Conservation (phyloP, 2,888 invertebrate species). For the Linnaemya tessellans region DNA sequence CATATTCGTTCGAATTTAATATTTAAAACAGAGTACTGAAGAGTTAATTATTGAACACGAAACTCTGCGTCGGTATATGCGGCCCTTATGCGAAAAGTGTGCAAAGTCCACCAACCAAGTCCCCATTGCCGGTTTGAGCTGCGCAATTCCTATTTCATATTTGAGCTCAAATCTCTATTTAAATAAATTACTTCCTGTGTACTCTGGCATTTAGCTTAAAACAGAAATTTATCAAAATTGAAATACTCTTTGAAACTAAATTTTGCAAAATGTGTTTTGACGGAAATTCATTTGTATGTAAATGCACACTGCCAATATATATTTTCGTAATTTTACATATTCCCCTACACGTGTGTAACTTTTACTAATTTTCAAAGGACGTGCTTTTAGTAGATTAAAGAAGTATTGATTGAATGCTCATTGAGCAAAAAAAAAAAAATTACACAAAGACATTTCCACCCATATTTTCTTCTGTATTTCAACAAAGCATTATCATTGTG, state of each 20-base stretch:
- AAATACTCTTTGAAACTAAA: not conserved
- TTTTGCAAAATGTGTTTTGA: not conserved
- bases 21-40: no score
- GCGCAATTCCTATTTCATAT: no score
- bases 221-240: not conserved
- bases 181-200: not conserved
- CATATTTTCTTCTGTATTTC: not conserved
- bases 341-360: constrained; percentile 3
- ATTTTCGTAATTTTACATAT: not conserved
- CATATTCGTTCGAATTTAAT: not conserved
- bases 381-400: constrained; percentile 55
- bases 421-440: constrained; percentile 17
- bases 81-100: no score
- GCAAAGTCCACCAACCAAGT: no score
- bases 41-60: no score
- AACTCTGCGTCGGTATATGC: no score
- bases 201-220: not conserved
- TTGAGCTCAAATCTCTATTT: not conserved
- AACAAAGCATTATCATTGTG: constrained; percentile 28
- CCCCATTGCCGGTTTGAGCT: no score
- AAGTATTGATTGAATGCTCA: constrained; percentile 31
- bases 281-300: not conserved
- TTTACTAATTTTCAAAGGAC: constrained; percentile 35
- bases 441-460: constrained; percentile 18
- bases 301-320: not conserved